These are phyloP conservation scores for Diaprepes abbreviatus DNA, from an alignment of 2,888 invertebrate species.

Conservation along the genomic window DNA sequence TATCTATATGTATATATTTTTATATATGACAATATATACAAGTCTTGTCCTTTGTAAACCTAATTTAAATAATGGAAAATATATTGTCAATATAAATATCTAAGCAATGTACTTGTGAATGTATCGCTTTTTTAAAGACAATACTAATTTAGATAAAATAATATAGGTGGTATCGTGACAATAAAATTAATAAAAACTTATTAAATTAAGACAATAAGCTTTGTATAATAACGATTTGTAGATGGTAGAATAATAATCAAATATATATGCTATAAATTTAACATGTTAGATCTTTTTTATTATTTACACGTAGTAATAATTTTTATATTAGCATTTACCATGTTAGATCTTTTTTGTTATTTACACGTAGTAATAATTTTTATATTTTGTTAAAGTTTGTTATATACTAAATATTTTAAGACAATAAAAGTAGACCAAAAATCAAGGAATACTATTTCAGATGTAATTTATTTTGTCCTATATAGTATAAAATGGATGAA, in stretches of 20 bases:
- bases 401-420: neutral
- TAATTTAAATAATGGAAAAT: neutral
- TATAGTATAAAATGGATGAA: too few species aligned
- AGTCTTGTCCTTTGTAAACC: neutral
- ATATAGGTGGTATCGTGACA: neutral
- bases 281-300: conserved; percentile 3
- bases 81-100: conserved; percentile 13
- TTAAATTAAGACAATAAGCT: conserved; percentile 28
- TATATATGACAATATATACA: too few species aligned
- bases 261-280: too few species aligned
- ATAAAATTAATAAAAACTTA: conserved; percentile 10
- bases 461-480: too few species aligned
- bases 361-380: neutral
- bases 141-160: neutral
- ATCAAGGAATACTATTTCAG: neutral
- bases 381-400: neutral
- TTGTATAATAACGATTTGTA: conserved; percentile 26
- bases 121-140: conserved; percentile 17
- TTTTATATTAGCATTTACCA: neutral
- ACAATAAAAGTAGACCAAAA: conserved; percentile 1
- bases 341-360: conserved; percentile 9
- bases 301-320: neutral
- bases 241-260: neutral
- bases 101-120: conserved; percentile 16
- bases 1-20: too few species aligned